phyloP scores from a whole-genome alignment of 2,113 vertebrate species.

The Riparia riparia region DNA sequence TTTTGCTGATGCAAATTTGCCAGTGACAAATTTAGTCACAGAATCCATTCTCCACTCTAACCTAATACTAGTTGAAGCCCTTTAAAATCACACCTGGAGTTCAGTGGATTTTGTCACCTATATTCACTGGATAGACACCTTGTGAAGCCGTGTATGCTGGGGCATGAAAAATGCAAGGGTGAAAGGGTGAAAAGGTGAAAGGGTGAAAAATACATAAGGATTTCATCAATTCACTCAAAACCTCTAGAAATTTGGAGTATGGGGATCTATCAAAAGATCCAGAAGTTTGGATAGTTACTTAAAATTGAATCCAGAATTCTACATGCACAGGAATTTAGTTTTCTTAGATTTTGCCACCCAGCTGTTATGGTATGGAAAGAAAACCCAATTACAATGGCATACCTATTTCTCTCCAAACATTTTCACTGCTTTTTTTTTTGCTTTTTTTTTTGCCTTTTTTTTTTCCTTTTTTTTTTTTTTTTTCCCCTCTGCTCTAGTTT shows the following conservation, averaged over 20 bases:
- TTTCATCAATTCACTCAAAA: background rate
- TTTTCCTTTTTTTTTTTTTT: too few relatives aligned
- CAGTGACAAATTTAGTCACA: background rate
- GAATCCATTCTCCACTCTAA: background rate
- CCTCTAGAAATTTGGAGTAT: background rate
- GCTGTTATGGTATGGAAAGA: background rate
- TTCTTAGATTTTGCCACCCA: background rate
- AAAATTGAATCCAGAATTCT: background rate
- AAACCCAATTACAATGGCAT: background rate
- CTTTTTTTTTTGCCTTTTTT: too few relatives aligned
- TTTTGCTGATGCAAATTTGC: constrained; percentile 6
- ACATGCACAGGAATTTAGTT: background rate
- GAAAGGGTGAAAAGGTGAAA: background rate
- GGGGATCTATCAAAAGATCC: background rate
- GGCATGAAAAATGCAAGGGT: too few relatives aligned
- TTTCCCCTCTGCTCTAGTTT: background rate
- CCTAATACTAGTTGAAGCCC: background rate
- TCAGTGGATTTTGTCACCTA: background rate
- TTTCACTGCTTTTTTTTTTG: background rate
- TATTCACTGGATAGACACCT: background rate
- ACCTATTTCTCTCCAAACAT: background rate
- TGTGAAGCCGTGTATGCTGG: background rate
- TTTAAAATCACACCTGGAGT: background rate
- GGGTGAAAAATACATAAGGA: background rate
- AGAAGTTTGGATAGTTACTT: background rate